Evolutionary conservation across 1,140 invertebrate species (phyloP), one percentile per base, ranked within the genome.

Genomic region (Delia radicum): DNA sequence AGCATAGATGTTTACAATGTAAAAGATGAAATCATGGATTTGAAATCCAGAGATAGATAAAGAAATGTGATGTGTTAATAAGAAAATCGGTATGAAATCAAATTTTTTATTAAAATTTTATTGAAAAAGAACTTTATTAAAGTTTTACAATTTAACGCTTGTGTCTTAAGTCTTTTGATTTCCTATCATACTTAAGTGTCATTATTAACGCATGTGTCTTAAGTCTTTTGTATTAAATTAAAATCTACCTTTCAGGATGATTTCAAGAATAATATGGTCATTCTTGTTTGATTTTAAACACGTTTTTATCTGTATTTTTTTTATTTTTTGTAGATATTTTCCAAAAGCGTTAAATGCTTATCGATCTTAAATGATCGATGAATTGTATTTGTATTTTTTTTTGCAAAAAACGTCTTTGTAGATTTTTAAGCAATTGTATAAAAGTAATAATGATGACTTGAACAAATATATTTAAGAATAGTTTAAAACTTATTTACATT

Each of bases 401-500:
- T 55, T 21, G 48, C 48, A 21, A 55, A 3, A 0, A 55, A 42
- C 37, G 37, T 42, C 37, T 42, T 42, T 42, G 37, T 15, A 55
- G 48, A 55, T 21, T 55, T 55, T 55, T 55, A 24, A 55, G 48
- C 48, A 55, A 55, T 55, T 55, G 48, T 55, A 55, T 55, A 55
- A 55, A 55, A 24, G n/a, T 55, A 55, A 55, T 55, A 55, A 55
- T 55, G 48, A 55, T 55, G 48, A 5, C 48, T 55, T 2, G 48
- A n/a, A n/a, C 48, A 55, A 55, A 55, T 21, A 48, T 48, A 55
- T 55, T 55, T 55, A 55, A 55, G 48, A 81, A 82, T 82, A 82
- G 81, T 82, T 82, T 76, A 74, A 79, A 77, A 55, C 77, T 80
- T 79, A 82, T 82, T 82, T 82, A 82, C 81, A 82, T 82, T 82